These are phyloP conservation scores for Tetragnatha versicolor DNA, from an alignment of 1,140 invertebrate genomes.

Conservation along the genomic window DNA sequence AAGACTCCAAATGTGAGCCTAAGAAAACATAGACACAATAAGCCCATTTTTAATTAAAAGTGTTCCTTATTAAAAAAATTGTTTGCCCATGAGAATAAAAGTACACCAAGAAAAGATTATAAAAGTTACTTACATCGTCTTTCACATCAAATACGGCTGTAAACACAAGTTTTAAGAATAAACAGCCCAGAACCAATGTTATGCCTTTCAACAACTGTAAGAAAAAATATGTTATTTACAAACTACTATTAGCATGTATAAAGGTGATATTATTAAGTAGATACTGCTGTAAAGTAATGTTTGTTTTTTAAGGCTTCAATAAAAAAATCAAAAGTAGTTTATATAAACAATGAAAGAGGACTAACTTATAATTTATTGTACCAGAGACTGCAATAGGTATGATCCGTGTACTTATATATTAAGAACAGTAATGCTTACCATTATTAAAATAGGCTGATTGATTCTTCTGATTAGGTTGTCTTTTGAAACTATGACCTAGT, in stretches of 20 bases:
- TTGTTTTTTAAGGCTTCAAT: too few relatives aligned
- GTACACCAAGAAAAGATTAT: not conserved
- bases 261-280: too few relatives aligned
- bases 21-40: too few relatives aligned
- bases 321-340: too few relatives aligned
- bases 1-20: constrained; percentile 80
- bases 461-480: not conserved
- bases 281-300: too few relatives aligned
- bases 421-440: not conserved
- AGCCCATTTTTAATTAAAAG: constrained; percentile 19
- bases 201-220: constrained; percentile 30
- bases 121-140: constrained; percentile 68
- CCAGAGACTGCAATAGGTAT: too few relatives aligned
- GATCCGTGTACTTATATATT: too few relatives aligned
- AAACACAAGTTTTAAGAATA: constrained; percentile 28
- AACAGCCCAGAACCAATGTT: constrained; percentile 16
- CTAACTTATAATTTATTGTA: too few relatives aligned
- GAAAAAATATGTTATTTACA: too few relatives aligned
- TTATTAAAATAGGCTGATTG: not conserved
- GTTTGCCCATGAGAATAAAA: not conserved
- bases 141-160: constrained; percentile 64
- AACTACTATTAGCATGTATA: too few relatives aligned
- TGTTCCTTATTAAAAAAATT: constrained; percentile 1
- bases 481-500: constrained; percentile 1
- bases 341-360: too few relatives aligned